These are phyloP conservation scores for Acinonyx jubatus DNA, from an alignment of 2,113 vertebrate genomes.

Conservation along the genomic window DNA sequence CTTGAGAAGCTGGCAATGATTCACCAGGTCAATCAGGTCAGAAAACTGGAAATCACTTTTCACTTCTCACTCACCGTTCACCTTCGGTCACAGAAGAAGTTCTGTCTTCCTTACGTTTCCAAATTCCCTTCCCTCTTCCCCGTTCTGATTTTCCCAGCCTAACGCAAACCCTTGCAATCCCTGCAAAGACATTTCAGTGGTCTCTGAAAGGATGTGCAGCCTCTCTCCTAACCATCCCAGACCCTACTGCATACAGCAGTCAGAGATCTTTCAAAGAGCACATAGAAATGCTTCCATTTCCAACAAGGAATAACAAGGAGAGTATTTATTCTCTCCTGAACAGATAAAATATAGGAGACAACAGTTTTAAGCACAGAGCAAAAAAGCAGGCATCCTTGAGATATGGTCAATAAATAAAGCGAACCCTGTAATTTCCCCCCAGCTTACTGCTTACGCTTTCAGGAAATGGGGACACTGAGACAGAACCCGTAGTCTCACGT, in stretches of 20 bases:
- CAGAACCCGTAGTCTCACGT: neutral
- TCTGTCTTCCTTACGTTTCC: neutral
- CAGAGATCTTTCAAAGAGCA: neutral
- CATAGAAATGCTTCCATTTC: neutral
- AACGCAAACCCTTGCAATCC: neutral
- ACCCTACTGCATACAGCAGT: fast-evolving
- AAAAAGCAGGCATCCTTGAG: neutral
- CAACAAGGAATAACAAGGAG: neutral
- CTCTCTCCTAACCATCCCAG: neutral
- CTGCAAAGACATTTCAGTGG: fast-evolving
- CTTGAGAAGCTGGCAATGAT: neutral
- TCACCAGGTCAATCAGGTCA: fast-evolving
- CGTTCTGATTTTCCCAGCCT: fast-evolving
- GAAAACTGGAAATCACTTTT: fast-evolving
- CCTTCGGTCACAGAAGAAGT: neutral
- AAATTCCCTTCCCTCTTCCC: too few species aligned
- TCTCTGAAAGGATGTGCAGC: too few species aligned
- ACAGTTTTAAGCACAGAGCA: neutral
- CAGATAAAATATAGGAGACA: neutral
- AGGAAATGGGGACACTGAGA: neutral
- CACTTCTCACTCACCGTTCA: too few species aligned
- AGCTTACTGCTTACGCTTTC: neutral
- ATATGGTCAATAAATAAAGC: too few species aligned
- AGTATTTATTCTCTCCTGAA: neutral
- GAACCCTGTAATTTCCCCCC: fast-evolving